Conservation (phyloP, 1,140 invertebrate species). For the Zaprionus tsacasi region DNA sequence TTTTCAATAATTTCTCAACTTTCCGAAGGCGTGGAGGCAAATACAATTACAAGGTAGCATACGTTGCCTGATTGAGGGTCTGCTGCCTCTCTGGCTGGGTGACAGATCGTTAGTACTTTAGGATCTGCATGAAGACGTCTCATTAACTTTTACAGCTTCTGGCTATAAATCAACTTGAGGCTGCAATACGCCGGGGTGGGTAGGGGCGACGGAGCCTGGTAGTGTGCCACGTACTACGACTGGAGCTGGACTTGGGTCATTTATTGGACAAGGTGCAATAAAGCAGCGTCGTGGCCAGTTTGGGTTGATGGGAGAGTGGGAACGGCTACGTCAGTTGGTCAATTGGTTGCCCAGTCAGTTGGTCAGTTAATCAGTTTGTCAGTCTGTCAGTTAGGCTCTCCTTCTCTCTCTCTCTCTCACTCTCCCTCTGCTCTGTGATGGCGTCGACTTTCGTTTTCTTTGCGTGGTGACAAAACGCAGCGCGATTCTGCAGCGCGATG, state of each 20-base stretch:
- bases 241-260: conserved; percentile 28
- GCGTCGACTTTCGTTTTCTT: conserved; percentile 71
- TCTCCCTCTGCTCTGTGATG: no score
- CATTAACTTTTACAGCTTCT: conserved; percentile 15
- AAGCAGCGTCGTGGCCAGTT: conserved; percentile 12
- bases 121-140: conserved; percentile 9
- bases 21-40: neutral
- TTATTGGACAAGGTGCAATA: conserved; percentile 34
- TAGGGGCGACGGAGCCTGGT: neutral
- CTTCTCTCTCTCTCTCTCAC: neutral
- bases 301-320: conserved; percentile 34
- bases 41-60: neutral
- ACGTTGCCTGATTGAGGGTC: neutral
- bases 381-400: conserved; percentile 15
- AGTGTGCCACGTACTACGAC: conserved; percentile 1
- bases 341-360: conserved; percentile 33
- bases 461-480: conserved; percentile 74
- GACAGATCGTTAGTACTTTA: conserved; percentile 6
- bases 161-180: conserved; percentile 8
- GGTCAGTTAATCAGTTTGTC: conserved; percentile 47
- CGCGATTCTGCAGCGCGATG: conserved; percentile 56
- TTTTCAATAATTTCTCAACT: no score
- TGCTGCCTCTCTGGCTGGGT: neutral
- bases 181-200: neutral
- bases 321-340: conserved; percentile 4